Percentiles rank a stretch among this genome's conserved stretches.
Evolutionary conservation across 2,797 vertebrate genomes (phyloP).

Genomic region (Enteromius argenteus): DNA sequence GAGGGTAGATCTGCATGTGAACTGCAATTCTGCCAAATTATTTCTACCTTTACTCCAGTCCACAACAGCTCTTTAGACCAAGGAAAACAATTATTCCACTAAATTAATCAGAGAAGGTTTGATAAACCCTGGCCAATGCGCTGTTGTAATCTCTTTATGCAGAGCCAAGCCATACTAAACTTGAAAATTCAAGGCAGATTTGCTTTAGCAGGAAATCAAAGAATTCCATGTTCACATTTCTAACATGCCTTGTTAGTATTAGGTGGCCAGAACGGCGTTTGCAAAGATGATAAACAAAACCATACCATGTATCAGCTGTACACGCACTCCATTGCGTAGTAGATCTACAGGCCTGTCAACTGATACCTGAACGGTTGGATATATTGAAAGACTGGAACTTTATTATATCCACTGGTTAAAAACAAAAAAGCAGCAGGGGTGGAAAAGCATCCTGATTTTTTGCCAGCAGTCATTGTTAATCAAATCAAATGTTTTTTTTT

Average conservation of each 20-base stretch:
- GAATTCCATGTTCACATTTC: conserved; percentile 68
- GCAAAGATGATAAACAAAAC: neutral
- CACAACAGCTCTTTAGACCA: neutral
- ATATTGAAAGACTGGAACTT: neutral
- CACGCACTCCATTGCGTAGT: neutral
- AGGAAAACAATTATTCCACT: neutral
- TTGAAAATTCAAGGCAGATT: conserved; percentile 22
- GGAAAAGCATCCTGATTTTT: conserved; percentile 67
- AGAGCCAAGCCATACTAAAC: conserved; percentile 17
- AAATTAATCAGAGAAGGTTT: conserved; percentile 1
- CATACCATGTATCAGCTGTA: neutral
- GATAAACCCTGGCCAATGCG: neutral
- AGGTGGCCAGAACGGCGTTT: conserved; percentile 6
- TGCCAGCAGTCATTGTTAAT: conserved; percentile 60
- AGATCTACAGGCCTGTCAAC: neutral
- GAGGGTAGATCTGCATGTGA: neutral
- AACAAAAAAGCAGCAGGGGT: conserved; percentile 45
- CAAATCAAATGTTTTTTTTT: conserved; percentile 61
- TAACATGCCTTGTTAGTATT: conserved; percentile 67
- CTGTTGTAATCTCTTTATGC: conserved; percentile 17
- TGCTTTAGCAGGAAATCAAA: conserved; percentile 66
- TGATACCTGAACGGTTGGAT: neutral
- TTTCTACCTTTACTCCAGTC: neutral
- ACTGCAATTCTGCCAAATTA: conserved; percentile 5
- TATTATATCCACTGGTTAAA: conserved; percentile 25